Conservation (phyloP, 2,797 vertebrate species). For the Rhinoraja longicauda region DNA sequence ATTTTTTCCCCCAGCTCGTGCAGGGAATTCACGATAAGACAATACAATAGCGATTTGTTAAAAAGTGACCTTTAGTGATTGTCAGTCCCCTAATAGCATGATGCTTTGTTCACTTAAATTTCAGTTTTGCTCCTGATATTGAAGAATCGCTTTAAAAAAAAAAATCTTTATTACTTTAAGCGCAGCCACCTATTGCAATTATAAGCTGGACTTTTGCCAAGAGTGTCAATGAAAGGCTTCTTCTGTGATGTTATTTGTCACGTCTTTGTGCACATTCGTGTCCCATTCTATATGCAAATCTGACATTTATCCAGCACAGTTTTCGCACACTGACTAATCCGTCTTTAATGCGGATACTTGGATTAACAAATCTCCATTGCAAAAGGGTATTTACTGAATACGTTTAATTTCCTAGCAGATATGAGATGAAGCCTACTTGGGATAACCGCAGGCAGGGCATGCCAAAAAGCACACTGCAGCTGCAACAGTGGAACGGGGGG, state of each 20-base stretch:
- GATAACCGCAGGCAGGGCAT: not conserved
- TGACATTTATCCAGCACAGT: constrained; percentile 32
- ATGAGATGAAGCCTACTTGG: not conserved
- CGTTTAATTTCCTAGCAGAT: constrained; percentile 19
- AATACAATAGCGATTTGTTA: not conserved
- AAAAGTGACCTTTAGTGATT: constrained; percentile 9
- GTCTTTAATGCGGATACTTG: constrained; percentile 5
- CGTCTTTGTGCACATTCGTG: not conserved
- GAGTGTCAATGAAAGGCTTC: not conserved
- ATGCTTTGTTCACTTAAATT: not conserved
- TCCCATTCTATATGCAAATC: constrained; percentile 34
- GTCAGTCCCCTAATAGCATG: too few relatives aligned
- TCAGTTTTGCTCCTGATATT: not conserved
- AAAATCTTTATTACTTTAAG: constrained; percentile 31
- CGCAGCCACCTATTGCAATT: not conserved
- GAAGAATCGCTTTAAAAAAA: not conserved
- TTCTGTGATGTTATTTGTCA: not conserved
- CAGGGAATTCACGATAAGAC: constrained; percentile 15
- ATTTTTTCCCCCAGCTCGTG: not conserved
- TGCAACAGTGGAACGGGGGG: not conserved
- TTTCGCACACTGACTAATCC: constrained; percentile 28
- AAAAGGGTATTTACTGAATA: constrained; percentile 17
- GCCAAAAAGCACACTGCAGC: not conserved
- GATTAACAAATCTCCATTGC: constrained; percentile 6
- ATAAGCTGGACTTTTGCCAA: constrained; percentile 6